Conservation (phyloP, 1,140 invertebrate genomes). For the Calosoma granatense region DNA sequence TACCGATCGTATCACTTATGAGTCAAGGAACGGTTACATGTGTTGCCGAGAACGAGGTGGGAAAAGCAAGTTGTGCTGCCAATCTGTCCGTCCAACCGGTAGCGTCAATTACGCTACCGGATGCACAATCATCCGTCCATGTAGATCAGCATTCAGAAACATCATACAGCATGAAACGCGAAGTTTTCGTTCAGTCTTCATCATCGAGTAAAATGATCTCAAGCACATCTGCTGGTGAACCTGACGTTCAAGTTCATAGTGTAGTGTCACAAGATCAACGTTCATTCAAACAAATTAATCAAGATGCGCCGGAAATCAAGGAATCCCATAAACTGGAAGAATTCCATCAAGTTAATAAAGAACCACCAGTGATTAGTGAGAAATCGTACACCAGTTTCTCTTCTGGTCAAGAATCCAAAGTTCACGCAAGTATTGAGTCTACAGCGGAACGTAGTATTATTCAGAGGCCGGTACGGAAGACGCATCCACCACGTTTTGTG, state of each 20-base stretch:
- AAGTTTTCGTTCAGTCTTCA: constrained; percentile 35
- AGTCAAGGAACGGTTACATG: constrained; percentile 58
- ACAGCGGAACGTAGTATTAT: constrained; percentile 15
- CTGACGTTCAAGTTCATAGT: constrained; percentile 33
- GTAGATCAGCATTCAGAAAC: constrained; percentile 23
- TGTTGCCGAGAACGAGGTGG: constrained; percentile 63
- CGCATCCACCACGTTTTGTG: constrained; percentile 54
- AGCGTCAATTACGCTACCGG: constrained; percentile 31
- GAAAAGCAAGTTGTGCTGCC: constrained; percentile 56
- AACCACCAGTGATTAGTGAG: constrained; percentile 26
- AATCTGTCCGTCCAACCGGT: constrained; percentile 40
- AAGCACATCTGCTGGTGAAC: constrained; percentile 22
- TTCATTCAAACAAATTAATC: constrained; percentile 31
- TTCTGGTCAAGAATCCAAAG: constrained; percentile 18
- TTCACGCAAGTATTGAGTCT: constrained; percentile 18
- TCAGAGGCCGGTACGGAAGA: constrained; percentile 42
- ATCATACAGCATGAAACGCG: constrained; percentile 34
- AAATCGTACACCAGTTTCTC: constrained; percentile 23
- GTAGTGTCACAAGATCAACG: constrained; percentile 29
- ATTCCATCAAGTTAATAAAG: constrained; percentile 36
- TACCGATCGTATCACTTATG: constrained; percentile 45
- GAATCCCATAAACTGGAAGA: constrained; percentile 41
- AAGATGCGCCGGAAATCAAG: constrained; percentile 28
- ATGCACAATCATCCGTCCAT: constrained; percentile 24
- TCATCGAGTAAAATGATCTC: constrained; percentile 28